Percentiles rank a stretch among this genome's conserved stretches.
Conservation (phyloP, 23 tunicate genomes). For the Pegea sp. region DNA sequence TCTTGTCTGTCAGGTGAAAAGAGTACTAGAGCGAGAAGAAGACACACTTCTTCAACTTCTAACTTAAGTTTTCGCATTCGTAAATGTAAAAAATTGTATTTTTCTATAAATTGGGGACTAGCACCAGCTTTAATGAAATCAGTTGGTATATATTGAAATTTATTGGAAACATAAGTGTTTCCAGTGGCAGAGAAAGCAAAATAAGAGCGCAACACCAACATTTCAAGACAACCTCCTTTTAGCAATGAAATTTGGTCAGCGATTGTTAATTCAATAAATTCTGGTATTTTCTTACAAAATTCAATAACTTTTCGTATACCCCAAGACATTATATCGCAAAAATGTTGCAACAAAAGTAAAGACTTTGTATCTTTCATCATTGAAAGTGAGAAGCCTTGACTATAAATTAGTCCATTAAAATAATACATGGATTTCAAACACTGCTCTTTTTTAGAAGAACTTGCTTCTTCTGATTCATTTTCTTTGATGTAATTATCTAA, state of each 20-base stretch:
- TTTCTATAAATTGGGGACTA: conserved; percentile 50
- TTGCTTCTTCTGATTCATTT: background rate
- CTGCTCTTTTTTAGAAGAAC: too few relatives aligned
- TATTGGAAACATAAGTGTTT: conserved; percentile 73
- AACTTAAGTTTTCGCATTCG: conserved; percentile 70
- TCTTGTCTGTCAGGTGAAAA: conserved; percentile 95
- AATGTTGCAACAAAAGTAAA: conserved; percentile 43
- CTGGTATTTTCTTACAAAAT: conserved; percentile 81
- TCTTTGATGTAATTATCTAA: too few relatives aligned
- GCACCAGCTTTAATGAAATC: conserved; percentile 81
- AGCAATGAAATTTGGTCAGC: conserved; percentile 72
- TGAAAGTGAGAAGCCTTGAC: conserved; percentile 21
- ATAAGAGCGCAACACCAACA: conserved; percentile 75
- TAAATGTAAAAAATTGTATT: conserved; percentile 47
- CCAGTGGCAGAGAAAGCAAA: conserved; percentile 71
- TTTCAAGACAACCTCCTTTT: conserved; percentile 77
- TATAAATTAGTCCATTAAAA: conserved; percentile 21
- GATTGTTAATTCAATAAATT: conserved; percentile 29
- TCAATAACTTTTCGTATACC: conserved; percentile 87
- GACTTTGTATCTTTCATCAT: conserved; percentile 23
- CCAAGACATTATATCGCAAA: conserved; percentile 95
- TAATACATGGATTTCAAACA: conserved; percentile 12
- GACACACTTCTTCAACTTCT: conserved; percentile 77
- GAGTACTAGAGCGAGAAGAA: conserved; percentile 59
- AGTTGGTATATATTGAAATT: conserved; percentile 70